These are phyloP conservation scores for Glareola pratincola DNA, from an alignment of 2,113 vertebrate species.

Conservation along the genomic window DNA sequence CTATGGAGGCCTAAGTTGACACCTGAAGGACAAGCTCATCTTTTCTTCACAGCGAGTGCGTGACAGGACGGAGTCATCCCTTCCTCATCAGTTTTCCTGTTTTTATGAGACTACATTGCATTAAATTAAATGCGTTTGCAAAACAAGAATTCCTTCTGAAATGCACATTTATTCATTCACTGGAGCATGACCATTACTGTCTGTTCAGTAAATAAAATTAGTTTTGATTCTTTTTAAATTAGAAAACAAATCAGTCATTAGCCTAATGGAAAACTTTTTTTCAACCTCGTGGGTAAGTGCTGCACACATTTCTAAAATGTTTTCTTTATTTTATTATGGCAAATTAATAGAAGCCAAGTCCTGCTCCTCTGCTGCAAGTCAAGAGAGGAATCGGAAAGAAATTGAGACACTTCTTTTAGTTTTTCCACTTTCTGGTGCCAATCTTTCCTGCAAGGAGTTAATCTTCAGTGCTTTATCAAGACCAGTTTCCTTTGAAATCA, in stretches of 20 bases:
- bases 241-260: conserved; percentile 1
- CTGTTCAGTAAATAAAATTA: conserved; percentile 7
- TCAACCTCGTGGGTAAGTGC: background rate
- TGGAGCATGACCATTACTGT: background rate
- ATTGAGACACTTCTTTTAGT: background rate
- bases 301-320: background rate
- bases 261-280: background rate
- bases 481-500: background rate
- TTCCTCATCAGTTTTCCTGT: background rate
- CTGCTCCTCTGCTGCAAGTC: background rate
- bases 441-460: background rate
- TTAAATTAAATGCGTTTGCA: background rate
- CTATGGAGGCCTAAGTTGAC: background rate
- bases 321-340: background rate
- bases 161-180: background rate
- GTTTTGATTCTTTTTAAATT: background rate
- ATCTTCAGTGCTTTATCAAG: background rate
- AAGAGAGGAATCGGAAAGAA: background rate
- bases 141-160: background rate
- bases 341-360: background rate
- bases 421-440: background rate
- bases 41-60: background rate
- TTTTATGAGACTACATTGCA: background rate
- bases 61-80: background rate
- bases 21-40: background rate